Percentiles rank a stretch among this genome's conserved stretches.
phyloP scores from a whole-genome alignment of 2,888 invertebrate species.

The Strigamia transsilvanica region DNA sequence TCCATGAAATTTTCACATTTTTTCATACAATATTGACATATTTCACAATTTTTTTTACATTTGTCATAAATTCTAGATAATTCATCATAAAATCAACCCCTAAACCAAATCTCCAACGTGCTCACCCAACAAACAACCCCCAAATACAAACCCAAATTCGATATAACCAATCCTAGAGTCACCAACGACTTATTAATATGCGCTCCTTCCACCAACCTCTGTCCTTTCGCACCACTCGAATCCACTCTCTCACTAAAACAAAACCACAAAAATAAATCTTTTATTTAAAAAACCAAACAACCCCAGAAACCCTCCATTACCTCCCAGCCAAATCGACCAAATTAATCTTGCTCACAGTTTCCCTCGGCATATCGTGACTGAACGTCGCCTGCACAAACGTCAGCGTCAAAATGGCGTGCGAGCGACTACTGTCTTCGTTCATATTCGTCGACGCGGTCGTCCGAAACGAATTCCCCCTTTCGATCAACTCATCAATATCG shows the following conservation, averaged over 20 bases:
- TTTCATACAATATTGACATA: too few relatives aligned
- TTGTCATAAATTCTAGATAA: too few relatives aligned
- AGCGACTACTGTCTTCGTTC: constrained; percentile 90
- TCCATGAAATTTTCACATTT: too few relatives aligned
- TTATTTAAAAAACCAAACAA: constrained; percentile 23
- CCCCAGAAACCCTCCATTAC: constrained; percentile 63
- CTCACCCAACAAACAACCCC: constrained; percentile 50
- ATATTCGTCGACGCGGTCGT: constrained; percentile 90
- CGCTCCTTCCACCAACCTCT: constrained; percentile 86
- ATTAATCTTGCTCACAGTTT: constrained; percentile 89
- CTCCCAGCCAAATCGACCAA: constrained; percentile 88
- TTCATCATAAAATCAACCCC: too few relatives aligned
- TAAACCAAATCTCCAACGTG: too few relatives aligned
- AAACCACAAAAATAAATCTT: constrained; percentile 53
- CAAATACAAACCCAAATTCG: constrained; percentile 73
- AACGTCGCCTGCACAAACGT: constrained; percentile 86
- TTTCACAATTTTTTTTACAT: too few relatives aligned
- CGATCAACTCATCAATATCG: constrained; percentile 76
- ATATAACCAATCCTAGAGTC: constrained; percentile 86
- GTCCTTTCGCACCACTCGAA: constrained; percentile 89
- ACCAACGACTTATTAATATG: constrained; percentile 91
- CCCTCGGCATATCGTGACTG: constrained; percentile 77
- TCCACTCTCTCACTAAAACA: constrained; percentile 80
- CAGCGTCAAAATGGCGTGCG: constrained; percentile 91
- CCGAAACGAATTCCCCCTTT: constrained; percentile 64